phyloP scores from a whole-genome alignment of 2,113 vertebrate species.

The Ammodytes marinus region DNA sequence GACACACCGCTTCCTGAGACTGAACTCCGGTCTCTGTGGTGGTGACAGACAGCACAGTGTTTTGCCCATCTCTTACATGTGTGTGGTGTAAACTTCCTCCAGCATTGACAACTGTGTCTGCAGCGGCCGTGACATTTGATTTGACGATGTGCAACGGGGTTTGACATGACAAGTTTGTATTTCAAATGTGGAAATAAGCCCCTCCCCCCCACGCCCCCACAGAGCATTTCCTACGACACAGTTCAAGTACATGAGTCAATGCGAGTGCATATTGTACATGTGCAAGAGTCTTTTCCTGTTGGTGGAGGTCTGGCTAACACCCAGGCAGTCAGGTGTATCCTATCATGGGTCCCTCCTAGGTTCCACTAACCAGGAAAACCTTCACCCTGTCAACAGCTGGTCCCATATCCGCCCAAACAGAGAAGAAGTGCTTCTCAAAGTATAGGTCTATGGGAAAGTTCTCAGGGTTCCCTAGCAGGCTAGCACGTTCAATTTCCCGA shows the following conservation, averaged over 20 bases:
- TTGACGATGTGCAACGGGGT: not conserved
- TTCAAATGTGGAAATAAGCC: slow-evolving; percentile 15
- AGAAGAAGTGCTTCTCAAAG: not conserved
- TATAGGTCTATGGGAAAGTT: not conserved
- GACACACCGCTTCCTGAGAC: not conserved
- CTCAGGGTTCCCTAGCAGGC: not conserved
- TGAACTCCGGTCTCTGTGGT: not conserved
- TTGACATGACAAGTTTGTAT: slow-evolving; percentile 6
- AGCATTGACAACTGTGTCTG: not conserved
- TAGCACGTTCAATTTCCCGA: not conserved
- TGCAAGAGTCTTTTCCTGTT: slow-evolving; percentile 40
- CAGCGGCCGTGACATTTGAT: not conserved
- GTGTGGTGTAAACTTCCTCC: slow-evolving; percentile 26
- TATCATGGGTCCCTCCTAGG: slow-evolving; percentile 34
- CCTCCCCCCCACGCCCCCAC: not conserved
- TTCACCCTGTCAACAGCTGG: slow-evolving; percentile 39
- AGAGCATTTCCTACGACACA: slow-evolving; percentile 33
- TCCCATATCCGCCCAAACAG: slow-evolving; percentile 23
- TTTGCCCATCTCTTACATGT: slow-evolving; percentile 37
- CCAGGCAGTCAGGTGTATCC: slow-evolving; percentile 65
- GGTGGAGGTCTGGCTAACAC: slow-evolving; percentile 5
- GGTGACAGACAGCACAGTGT: not conserved
- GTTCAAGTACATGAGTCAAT: slow-evolving; percentile 12
- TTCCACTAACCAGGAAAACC: slow-evolving; percentile 28
- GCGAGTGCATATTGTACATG: too few species aligned